Evolutionary conservation across 2,113 vertebrate genomes (phyloP).

Genomic region (Microcebus tavaratra): DNA sequence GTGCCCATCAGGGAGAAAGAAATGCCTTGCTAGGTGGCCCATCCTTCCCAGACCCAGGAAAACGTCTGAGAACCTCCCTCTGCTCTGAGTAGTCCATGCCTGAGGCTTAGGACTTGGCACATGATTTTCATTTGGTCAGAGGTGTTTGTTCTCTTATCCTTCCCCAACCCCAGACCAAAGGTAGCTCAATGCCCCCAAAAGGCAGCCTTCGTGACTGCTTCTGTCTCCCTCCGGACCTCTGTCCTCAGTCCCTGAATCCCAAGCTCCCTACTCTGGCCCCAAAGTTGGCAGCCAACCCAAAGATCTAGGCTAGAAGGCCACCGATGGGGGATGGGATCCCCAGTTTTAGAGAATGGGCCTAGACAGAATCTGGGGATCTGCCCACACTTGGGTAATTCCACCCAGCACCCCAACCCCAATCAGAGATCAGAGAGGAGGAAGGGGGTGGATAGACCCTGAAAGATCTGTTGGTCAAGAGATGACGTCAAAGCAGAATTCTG

Average conservation of each 20-base stretch:
- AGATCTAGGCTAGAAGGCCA: slow-evolving; percentile 59
- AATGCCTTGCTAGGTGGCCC: fast-evolving
- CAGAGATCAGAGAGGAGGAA: background rate
- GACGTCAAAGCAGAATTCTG: slow-evolving; percentile 19
- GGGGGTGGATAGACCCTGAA: background rate
- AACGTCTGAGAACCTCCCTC: background rate
- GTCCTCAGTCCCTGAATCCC: slow-evolving; percentile 50
- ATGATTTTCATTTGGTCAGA: background rate
- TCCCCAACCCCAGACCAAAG: background rate
- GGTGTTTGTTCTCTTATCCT: background rate
- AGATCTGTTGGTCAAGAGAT: background rate
- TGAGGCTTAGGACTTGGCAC: background rate
- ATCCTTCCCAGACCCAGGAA: background rate
- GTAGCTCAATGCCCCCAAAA: background rate
- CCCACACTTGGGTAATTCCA: background rate
- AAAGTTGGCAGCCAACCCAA: slow-evolving; percentile 67
- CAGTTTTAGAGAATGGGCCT: background rate
- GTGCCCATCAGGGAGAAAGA: background rate
- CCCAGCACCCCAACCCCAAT: background rate
- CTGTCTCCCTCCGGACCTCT: slow-evolving; percentile 32
- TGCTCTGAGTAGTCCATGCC: background rate
- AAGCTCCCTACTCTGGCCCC: slow-evolving; percentile 60
- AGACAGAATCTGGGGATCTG: slow-evolving; percentile 11
- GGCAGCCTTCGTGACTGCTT: background rate
- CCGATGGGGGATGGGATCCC: slow-evolving; percentile 50